Percentiles rank a stretch among this genome's conserved stretches.
Evolutionary conservation across 2,797 vertebrate species (phyloP).

Genomic region (Schizopygopsis pylzovi): DNA sequence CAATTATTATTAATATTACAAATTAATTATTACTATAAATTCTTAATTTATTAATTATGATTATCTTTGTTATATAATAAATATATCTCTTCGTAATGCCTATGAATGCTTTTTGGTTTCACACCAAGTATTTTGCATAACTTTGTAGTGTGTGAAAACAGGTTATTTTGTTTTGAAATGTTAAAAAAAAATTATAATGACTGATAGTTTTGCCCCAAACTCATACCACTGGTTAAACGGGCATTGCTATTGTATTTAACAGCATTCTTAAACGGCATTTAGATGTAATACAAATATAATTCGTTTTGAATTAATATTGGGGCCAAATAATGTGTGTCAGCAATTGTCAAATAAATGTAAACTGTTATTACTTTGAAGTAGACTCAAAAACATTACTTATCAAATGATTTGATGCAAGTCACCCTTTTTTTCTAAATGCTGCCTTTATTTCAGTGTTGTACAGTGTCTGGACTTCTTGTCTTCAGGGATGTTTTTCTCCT

Average conservation of each 20-base stretch:
- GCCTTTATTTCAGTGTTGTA: constrained; percentile 1
- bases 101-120: background rate
- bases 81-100: background rate
- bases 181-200: background rate
- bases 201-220: background rate
- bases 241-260: background rate
- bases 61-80: background rate
- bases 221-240: background rate
- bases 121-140: background rate
- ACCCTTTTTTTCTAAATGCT: background rate
- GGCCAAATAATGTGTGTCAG: background rate
- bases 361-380: constrained; percentile 1
- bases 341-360: constrained; percentile 4
- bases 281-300: background rate
- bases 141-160: background rate
- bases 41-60: background rate
- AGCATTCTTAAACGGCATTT: background rate
- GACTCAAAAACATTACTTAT: constrained; percentile 1
- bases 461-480: constrained; percentile 42
- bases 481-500: constrained; percentile 58
- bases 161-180: background rate
- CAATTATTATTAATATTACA: background rate
- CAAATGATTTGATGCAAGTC: background rate
- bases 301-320: background rate
- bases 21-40: background rate